These are phyloP conservation scores for Drosophila subsilvestris DNA, from an alignment of 2,888 invertebrate species.

Conservation along the genomic window DNA sequence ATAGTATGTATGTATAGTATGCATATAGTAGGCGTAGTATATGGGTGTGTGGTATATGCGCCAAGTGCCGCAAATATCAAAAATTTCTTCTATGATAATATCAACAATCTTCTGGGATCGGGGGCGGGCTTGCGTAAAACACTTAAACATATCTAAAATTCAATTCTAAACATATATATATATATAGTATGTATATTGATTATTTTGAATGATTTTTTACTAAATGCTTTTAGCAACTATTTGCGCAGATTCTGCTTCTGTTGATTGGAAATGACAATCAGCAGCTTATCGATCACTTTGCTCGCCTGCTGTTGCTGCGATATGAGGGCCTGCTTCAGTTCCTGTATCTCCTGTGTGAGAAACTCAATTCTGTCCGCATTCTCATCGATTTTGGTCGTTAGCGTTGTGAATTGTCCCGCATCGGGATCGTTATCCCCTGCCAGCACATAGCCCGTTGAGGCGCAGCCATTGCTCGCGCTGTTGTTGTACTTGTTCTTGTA, in stretches of 20 bases:
- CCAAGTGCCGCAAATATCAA: slow-evolving; percentile 53
- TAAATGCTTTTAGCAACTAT: slow-evolving; percentile 62
- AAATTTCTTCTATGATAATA: slow-evolving; percentile 56
- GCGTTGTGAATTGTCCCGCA: slow-evolving; percentile 85
- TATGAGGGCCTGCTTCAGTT: slow-evolving; percentile 86
- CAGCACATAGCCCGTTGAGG: slow-evolving; percentile 84
- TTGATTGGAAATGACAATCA: slow-evolving; percentile 84
- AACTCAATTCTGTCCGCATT: slow-evolving; percentile 88
- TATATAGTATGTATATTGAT: slow-evolving; percentile 1
- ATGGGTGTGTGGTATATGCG: slow-evolving; percentile 44
- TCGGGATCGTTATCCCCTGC: slow-evolving; percentile 85
- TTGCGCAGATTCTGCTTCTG: slow-evolving; percentile 84
- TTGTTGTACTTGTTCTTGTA: slow-evolving; percentile 88
- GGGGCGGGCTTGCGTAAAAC: neutral
- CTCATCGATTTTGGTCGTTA: slow-evolving; percentile 88
- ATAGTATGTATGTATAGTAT: no score
- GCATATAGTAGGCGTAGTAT: slow-evolving; percentile 40
- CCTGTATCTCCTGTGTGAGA: slow-evolving; percentile 88
- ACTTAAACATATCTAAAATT: slow-evolving; percentile 5
- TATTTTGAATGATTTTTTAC: slow-evolving; percentile 41
- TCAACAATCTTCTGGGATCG: slow-evolving; percentile 64
- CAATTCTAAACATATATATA: slow-evolving; percentile 11
- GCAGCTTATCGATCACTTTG: slow-evolving; percentile 84
- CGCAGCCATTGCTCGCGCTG: slow-evolving; percentile 84
- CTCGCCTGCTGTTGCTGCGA: slow-evolving; percentile 85